A percentile compares a stretch with the other conserved stretches of the same genome.
Evolutionary conservation across 2,113 vertebrate genomes (phyloP).

Genomic region (Oryzias melastigma): DNA sequence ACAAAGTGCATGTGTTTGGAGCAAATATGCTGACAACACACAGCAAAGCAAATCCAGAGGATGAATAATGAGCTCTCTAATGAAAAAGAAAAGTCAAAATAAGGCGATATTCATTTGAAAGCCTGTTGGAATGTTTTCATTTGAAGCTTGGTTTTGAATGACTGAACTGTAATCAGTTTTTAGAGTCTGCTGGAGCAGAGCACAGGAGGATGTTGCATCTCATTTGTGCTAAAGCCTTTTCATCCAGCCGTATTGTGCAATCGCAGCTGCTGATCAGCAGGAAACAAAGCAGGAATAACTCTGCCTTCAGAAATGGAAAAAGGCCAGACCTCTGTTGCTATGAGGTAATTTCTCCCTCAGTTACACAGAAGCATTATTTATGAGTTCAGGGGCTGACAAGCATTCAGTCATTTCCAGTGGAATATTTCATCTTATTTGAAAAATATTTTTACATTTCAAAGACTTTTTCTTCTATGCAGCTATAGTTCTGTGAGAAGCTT

Average conservation of each 20-base stretch:
- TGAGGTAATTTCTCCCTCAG: neutral
- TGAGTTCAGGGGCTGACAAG: neutral
- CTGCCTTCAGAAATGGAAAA: slow-evolving; percentile 25
- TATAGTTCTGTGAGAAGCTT: too few relatives aligned
- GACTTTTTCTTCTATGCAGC: too few relatives aligned
- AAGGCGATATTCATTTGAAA: slow-evolving; percentile 41
- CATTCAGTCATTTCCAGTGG: too few relatives aligned
- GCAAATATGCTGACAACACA: slow-evolving; percentile 66
- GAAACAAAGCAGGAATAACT: slow-evolving; percentile 41
- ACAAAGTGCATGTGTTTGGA: slow-evolving; percentile 28
- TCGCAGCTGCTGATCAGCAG: slow-evolving; percentile 43
- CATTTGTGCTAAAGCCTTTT: slow-evolving; percentile 39
- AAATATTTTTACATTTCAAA: too few relatives aligned
- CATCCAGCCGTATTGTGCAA: slow-evolving; percentile 16
- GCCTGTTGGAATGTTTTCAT: slow-evolving; percentile 27
- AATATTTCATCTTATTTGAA: too few relatives aligned
- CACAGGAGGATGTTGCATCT: slow-evolving; percentile 31
- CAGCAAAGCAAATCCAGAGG: slow-evolving; percentile 28
- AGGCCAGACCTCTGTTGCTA: slow-evolving; percentile 22
- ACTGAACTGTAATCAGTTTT: slow-evolving; percentile 52
- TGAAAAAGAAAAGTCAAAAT: slow-evolving; percentile 36
- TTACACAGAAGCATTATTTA: slow-evolving; percentile 13
- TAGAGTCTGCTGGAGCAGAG: slow-evolving; percentile 33
- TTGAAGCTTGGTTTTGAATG: slow-evolving; percentile 36
- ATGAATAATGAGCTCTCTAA: slow-evolving; percentile 54